These are phyloP conservation scores for Chymomyza fuscimana DNA, from an alignment of 2,888 invertebrate species.

Conservation along the genomic window DNA sequence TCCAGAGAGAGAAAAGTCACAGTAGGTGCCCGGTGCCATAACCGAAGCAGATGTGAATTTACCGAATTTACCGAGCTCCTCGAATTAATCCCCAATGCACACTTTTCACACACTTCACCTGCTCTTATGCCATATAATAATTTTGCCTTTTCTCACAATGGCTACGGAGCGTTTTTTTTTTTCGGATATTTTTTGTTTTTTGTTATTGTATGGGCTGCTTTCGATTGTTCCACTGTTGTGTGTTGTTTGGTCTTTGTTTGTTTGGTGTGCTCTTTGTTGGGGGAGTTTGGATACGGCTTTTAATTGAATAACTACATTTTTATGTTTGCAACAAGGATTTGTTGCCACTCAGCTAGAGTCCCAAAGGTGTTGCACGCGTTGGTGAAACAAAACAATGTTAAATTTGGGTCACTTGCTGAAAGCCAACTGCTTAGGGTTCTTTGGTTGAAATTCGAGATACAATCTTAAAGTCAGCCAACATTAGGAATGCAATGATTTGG, in stretches of 20 bases:
- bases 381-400: not conserved
- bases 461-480: not conserved
- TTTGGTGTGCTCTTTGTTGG: slow-evolving; percentile 6
- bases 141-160: slow-evolving; percentile 14
- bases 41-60: slow-evolving; percentile 6
- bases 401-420: not conserved
- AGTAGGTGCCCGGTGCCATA: not conserved
- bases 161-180: not conserved
- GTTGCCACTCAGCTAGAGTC: not conserved
- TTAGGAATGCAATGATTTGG: not conserved
- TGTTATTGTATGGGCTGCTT: not conserved
- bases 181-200: not conserved
- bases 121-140: slow-evolving; percentile 20
- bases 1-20: slow-evolving; percentile 26
- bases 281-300: slow-evolving; percentile 33
- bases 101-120: slow-evolving; percentile 43
- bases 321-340: slow-evolving; percentile 34
- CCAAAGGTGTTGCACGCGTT: not conserved
- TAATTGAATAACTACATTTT: slow-evolving; percentile 64
- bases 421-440: not conserved
- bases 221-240: not conserved
- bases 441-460: not conserved
- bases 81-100: slow-evolving; percentile 64
- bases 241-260: not conserved
- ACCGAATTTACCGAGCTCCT: slow-evolving; percentile 19